Percentiles rank a stretch among this genome's conserved stretches.
Evolutionary conservation across 2,797 vertebrate species (phyloP).

Genomic region (Enteromius anoplus): DNA sequence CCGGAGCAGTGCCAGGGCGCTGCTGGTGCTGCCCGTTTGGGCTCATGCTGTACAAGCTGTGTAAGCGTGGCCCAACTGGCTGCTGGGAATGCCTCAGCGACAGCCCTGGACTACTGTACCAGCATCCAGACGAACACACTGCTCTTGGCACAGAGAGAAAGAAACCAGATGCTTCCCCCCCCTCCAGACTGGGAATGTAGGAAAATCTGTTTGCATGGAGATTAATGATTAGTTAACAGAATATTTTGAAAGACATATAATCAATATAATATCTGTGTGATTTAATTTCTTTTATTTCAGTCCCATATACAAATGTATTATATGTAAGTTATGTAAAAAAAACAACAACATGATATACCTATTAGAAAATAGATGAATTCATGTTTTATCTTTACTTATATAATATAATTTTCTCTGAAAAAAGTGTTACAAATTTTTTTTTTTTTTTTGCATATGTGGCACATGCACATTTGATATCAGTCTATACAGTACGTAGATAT

Average conservation of each 20-base stretch:
- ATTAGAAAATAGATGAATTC: neutral
- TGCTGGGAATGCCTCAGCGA: slow-evolving; percentile 77
- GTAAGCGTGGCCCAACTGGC: slow-evolving; percentile 73
- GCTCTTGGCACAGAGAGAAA: slow-evolving; percentile 67
- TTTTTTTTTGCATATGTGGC: neutral
- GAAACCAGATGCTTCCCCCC: slow-evolving; percentile 70
- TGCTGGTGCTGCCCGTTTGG: slow-evolving; percentile 65
- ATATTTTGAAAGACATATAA: neutral
- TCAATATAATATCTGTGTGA: slow-evolving; percentile 1
- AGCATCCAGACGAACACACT: slow-evolving; percentile 66
- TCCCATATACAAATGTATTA: neutral
- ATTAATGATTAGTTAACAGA: slow-evolving; percentile 41
- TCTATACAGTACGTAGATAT: neutral
- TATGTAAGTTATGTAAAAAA: neutral
- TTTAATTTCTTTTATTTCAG: neutral
- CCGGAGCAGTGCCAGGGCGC: slow-evolving; percentile 74
- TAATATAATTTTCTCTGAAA: neutral
- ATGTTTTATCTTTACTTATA: neutral
- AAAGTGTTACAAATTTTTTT: too few relatives aligned
- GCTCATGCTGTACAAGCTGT: slow-evolving; percentile 74
- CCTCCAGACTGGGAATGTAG: slow-evolving; percentile 47
- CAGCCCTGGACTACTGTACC: slow-evolving; percentile 75
- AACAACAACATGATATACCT: neutral
- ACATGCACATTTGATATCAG: neutral
- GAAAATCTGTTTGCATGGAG: slow-evolving; percentile 31